Conservation (phyloP, 2,797 vertebrate genomes). For the Sebastes matsubarae region DNA sequence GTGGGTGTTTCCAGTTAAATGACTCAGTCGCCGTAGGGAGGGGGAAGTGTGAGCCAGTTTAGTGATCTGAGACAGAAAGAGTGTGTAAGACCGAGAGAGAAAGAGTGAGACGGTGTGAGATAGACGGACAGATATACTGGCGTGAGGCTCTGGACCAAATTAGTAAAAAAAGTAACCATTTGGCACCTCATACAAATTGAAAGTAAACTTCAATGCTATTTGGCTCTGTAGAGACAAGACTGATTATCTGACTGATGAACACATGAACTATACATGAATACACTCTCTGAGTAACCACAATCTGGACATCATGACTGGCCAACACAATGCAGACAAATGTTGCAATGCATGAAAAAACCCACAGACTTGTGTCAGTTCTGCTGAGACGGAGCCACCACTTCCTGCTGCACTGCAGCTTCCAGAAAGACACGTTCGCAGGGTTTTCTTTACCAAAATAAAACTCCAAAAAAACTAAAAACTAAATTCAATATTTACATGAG, state of each 20-base stretch:
- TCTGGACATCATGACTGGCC: not conserved
- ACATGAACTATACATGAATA: not conserved
- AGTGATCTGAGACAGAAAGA: not conserved
- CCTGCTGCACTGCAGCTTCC: not conserved
- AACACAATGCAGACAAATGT: not conserved
- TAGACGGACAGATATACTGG: not conserved
- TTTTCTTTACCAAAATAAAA: not conserved
- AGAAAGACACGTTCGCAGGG: not conserved
- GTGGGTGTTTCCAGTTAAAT: slow-evolving; percentile 42
- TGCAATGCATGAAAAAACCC: not conserved
- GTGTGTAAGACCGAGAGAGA: not conserved
- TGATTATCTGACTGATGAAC: not conserved
- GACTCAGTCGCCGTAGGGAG: not conserved
- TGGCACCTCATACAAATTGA: not conserved
- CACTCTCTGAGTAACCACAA: not conserved
- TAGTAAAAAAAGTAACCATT: not conserved
- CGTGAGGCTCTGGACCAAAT: not conserved
- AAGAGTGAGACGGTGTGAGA: not conserved
- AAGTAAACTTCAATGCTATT: not conserved
- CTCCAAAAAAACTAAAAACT: not conserved
- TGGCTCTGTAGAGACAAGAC: not conserved
- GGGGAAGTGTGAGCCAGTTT: not conserved
- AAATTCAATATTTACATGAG: not conserved
- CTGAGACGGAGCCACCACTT: not conserved
- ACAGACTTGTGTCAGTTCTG: not conserved